Conservation (phyloP, 1,140 invertebrate genomes). For the Zaprionus ornatus region DNA sequence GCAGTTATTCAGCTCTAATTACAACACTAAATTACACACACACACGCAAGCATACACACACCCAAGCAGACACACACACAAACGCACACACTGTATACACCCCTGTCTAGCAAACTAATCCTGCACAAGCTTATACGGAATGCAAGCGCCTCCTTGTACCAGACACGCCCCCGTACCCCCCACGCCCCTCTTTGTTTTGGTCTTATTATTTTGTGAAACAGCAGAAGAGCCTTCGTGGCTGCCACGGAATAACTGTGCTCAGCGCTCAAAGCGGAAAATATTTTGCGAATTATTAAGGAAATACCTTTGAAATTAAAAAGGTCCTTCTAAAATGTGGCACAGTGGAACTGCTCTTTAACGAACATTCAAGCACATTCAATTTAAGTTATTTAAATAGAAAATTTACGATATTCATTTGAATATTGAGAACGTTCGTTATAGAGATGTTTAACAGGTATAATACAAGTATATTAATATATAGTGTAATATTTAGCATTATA, state of each 20-base stretch:
- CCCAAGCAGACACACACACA: too few species aligned
- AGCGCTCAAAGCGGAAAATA: neutral
- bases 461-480: too few species aligned
- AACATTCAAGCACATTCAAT: neutral
- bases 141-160: neutral
- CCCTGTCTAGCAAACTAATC: conserved; percentile 18
- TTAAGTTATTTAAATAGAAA: neutral
- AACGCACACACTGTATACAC: neutral
- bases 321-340: neutral
- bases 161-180: neutral
- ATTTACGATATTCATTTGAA: neutral
- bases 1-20: conserved; percentile 28
- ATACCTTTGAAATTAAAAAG: conserved; percentile 2
- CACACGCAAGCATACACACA: neutral
- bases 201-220: neutral
- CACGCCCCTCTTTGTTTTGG: neutral
- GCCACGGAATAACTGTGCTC: neutral
- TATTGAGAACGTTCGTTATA: neutral
- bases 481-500: too few species aligned
- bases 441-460: neutral
- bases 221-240: neutral
- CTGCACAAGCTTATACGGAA: conserved; percentile 18
- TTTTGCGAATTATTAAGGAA: conserved; percentile 1
- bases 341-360: neutral
- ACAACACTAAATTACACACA: conserved; percentile 15